Percentiles rank a stretch among this genome's conserved stretches.
Conservation (phyloP, 2,888 invertebrate species). For the Eupeodes luniger region DNA sequence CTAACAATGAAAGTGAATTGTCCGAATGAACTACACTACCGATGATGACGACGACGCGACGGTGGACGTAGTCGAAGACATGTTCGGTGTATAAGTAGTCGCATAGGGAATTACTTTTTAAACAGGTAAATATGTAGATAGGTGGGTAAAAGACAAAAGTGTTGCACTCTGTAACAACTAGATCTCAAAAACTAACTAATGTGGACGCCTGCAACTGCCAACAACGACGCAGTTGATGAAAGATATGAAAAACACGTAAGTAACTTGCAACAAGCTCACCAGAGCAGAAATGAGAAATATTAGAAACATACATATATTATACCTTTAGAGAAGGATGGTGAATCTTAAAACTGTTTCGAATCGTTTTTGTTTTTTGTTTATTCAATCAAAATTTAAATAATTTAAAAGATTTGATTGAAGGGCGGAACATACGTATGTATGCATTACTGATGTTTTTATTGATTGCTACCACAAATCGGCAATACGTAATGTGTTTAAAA, state of each 20-base stretch:
- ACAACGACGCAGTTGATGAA: constrained; percentile 47
- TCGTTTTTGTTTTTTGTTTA: neutral
- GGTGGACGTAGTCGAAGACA: neutral
- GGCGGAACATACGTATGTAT: constrained; percentile 13
- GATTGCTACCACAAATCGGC: constrained; percentile 1
- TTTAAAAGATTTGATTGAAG: constrained; percentile 42
- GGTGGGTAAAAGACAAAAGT: constrained; percentile 28
- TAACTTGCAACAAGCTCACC: constrained; percentile 58
- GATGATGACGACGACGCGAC: too few relatives aligned
- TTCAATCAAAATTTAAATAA: constrained; percentile 22
- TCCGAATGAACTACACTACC: constrained; percentile 35
- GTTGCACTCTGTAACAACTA: constrained; percentile 22
- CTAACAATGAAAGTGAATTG: constrained; percentile 68
- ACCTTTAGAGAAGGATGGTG: constrained; percentile 40
- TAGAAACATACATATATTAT: constrained; percentile 44
- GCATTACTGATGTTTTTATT: constrained; percentile 44
- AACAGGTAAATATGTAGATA: neutral
- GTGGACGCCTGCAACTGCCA: neutral
- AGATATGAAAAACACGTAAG: constrained; percentile 28
- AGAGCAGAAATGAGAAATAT: constrained; percentile 54
- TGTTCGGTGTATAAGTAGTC: neutral
- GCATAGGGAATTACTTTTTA: constrained; percentile 34
- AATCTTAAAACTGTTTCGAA: constrained; percentile 39
- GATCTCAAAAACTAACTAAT: constrained; percentile 13
- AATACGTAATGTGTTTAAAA: neutral